Evolutionary conservation across 2,797 vertebrate genomes (phyloP).

Genomic region (Cheirogaleus major): DNA sequence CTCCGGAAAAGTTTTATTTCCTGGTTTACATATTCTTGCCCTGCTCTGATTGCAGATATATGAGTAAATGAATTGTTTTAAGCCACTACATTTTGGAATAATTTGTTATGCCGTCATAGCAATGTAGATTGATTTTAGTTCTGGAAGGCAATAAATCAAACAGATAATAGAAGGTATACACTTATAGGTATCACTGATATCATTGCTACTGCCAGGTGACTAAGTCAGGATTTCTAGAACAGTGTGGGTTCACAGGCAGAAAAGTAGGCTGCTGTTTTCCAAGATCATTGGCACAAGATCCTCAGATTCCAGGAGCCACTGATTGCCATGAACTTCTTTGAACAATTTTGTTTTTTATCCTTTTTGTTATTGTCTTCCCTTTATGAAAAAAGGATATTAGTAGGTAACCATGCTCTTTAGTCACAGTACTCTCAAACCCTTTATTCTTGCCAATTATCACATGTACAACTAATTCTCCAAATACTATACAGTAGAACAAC

Average conservation of each 20-base stretch:
- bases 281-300: not conserved
- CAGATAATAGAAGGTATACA: not conserved
- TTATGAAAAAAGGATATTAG: not conserved
- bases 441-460: not conserved
- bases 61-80: not conserved
- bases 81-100: not conserved
- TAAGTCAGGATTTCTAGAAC: not conserved
- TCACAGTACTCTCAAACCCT: not conserved
- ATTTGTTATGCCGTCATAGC: not conserved
- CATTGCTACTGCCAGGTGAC: not conserved
- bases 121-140: not conserved
- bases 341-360: not conserved
- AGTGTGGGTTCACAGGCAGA: not conserved
- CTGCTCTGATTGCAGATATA: not conserved
- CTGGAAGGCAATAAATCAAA: not conserved
- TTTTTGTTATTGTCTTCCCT: not conserved
- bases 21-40: slow-evolving; percentile 35
- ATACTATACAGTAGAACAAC: not conserved
- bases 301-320: not conserved
- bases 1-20: slow-evolving; percentile 49
- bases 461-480: not conserved
- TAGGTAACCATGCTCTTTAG: not conserved
- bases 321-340: not conserved
- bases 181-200: not conserved
- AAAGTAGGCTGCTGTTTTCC: not conserved